phyloP scores from a whole-genome alignment of 2,113 vertebrate species.

The Hylia prasina region DNA sequence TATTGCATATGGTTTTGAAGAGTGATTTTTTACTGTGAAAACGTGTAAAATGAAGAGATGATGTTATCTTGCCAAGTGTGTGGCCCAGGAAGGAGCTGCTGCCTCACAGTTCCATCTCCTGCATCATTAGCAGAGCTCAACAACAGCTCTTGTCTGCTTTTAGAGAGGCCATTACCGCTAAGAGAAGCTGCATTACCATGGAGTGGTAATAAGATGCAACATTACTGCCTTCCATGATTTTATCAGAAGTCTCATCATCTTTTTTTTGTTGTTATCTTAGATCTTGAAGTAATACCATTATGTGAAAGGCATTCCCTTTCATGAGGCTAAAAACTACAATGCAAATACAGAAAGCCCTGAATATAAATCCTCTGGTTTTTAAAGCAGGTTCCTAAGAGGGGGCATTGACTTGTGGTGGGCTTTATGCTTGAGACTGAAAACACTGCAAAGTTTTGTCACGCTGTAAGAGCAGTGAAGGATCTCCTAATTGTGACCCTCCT shows the following conservation, averaged over 20 bases:
- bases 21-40: neutral
- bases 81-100: neutral
- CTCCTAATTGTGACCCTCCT: neutral
- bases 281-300: neutral
- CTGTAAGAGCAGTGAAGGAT: neutral
- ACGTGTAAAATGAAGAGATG: neutral
- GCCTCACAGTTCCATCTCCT: neutral
- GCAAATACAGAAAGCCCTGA: neutral
- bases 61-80: neutral
- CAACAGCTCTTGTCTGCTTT: neutral
- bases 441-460: neutral
- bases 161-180: neutral
- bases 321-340: neutral
- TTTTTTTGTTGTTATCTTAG: neutral
- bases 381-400: neutral
- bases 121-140: neutral
- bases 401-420: neutral
- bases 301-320: neutral
- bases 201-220: neutral
- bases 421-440: neutral
- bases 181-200: neutral
- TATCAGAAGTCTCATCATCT: neutral
- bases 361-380: neutral
- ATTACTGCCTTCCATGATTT: constrained; percentile 25
- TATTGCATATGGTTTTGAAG: neutral